Evolutionary conservation across 1,140 invertebrate genomes (phyloP), one percentile per base, ranked within the genome.

Genomic region (Ceratitis capitata): DNA sequence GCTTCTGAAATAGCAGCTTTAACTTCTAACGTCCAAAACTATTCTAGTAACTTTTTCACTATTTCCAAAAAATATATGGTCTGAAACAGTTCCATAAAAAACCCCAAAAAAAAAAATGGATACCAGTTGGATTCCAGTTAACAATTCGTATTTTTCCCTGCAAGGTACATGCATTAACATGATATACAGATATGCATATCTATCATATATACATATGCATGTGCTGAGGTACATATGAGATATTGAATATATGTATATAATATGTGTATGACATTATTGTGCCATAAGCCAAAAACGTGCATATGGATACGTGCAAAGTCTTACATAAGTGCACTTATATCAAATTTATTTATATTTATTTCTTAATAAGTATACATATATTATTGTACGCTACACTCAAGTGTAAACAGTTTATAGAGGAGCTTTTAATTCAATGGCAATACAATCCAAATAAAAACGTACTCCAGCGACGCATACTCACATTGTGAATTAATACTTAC

Each of bases 391-490:
- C 39, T 45, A 78, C 19, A 78, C 69, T 78, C 69, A 78, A 78
- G 69, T 45, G 69, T 45, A 78, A 78, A 78, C 69, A 45, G 16
- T 45, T 78, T 78, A 78, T 45, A 78, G 32, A 45, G 19, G 69
- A 78, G 35, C 35, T 19, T 78, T 78, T 78, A 78, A 78, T 78
- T 78, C 35, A 45, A 78, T 78, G 69, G 23, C 69, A 78, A 78
- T 78, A 78, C 16, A 45, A 56, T n/a, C 51, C 51, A 56, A 56
- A 56, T 56, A 56, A 56, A 19, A 10, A 45, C 39, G 42, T 7
- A 10, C n/a, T 78, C n/a, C 2, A 78, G 39, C 42, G 35, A 10
- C n/a, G n/a, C n/a, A n/a, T n/a, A n/a, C n/a, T n/a, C n/a, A n/a
- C 10, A 45, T 45, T 45, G n/a, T 3, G n/a, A n/a, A 19, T 45